Evolutionary conservation across 2,113 vertebrate genomes (phyloP).

Genomic region (Donacobius atricapilla): DNA sequence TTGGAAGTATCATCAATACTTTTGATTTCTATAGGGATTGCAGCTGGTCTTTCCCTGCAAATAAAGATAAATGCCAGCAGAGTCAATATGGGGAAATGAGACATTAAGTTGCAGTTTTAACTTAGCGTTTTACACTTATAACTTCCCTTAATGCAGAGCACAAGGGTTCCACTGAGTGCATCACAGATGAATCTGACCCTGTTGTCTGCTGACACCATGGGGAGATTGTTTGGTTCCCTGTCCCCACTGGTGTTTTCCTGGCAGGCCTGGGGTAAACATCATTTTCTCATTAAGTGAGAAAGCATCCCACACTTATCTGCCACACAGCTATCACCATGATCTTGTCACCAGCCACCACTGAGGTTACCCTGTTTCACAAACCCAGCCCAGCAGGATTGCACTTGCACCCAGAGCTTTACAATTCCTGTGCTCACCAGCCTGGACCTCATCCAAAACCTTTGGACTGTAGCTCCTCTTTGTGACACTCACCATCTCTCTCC

Average conservation of each 20-base stretch:
- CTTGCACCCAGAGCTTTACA: background rate
- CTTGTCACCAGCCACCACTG: background rate
- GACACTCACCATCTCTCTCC: background rate
- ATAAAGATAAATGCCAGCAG: background rate
- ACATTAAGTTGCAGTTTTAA: background rate
- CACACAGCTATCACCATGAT: fast-evolving
- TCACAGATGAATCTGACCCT: background rate
- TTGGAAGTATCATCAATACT: constrained; percentile 98
- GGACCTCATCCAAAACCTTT: background rate
- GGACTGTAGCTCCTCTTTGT: background rate
- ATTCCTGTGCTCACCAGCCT: background rate
- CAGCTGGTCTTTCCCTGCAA: constrained; percentile 89
- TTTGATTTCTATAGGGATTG: constrained; percentile 95
- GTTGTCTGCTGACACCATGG: background rate
- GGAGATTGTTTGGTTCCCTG: background rate
- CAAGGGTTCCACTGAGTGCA: background rate
- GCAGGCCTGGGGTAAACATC: background rate
- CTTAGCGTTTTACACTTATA: background rate
- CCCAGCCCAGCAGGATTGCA: background rate
- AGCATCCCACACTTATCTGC: background rate
- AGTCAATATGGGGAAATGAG: background rate
- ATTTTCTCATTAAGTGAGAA: background rate
- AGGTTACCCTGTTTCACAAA: background rate
- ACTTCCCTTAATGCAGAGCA: background rate
- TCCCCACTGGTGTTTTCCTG: background rate